Evolutionary conservation across 2,797 vertebrate species (phyloP).

Genomic region (Loris lydekkerianus): DNA sequence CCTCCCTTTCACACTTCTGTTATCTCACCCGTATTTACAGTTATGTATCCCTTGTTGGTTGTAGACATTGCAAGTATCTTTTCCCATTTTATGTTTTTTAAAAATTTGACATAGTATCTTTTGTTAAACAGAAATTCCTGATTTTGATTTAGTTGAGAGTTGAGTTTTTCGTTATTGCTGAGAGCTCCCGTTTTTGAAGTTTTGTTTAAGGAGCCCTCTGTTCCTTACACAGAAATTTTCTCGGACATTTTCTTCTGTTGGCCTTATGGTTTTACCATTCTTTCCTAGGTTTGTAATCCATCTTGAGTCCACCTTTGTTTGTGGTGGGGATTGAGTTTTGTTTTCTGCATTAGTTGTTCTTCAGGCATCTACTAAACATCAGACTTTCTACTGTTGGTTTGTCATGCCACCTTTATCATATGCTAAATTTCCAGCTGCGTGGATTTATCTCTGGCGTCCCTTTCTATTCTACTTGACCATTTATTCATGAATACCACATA

Average conservation of each 20-base stretch:
- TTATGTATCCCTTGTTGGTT: background rate
- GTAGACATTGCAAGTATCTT: constrained; percentile 9
- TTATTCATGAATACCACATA: background rate
- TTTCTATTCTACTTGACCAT: background rate
- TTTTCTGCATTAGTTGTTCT: background rate
- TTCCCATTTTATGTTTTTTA: background rate
- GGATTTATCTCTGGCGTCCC: background rate
- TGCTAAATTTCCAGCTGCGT: background rate
- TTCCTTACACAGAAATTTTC: background rate
- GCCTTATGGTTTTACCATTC: background rate
- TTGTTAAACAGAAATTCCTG: constrained; percentile 9
- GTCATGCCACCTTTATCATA: background rate
- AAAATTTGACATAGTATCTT: background rate
- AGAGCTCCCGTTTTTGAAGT: background rate
- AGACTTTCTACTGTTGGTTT: background rate
- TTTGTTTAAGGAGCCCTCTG: background rate
- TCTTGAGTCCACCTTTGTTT: background rate
- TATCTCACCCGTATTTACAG: background rate
- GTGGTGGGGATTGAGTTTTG: background rate
- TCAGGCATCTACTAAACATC: background rate
- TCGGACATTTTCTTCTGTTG: background rate
- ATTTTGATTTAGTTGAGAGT: constrained; percentile 34
- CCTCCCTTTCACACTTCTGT: background rate
- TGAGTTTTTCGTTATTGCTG: background rate
- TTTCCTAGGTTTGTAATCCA: background rate